Percentiles rank a stretch among this genome's conserved stretches.
Evolutionary conservation across 2,888 invertebrate genomes (phyloP).

Genomic region (Nasonia oneida): DNA sequence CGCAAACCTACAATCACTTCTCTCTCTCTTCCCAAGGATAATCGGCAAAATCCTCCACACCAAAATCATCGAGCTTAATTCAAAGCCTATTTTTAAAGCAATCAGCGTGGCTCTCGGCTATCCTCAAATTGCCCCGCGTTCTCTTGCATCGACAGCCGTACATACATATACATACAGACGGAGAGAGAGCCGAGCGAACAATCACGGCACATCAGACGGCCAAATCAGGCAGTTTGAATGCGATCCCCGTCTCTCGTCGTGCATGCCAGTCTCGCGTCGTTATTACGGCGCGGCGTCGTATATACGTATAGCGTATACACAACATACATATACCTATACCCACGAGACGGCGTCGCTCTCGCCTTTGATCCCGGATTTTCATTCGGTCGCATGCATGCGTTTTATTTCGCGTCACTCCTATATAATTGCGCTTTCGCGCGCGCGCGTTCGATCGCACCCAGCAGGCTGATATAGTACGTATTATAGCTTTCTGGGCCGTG

Average conservation of each 20-base stretch:
- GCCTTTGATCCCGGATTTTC: slow-evolving; percentile 57
- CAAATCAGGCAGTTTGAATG: slow-evolving; percentile 12
- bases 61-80: background rate
- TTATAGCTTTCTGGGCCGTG: background rate
- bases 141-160: background rate
- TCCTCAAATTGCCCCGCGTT: slow-evolving; percentile 13
- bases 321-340: too few species aligned
- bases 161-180: background rate
- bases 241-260: slow-evolving; percentile 15
- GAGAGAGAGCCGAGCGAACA: background rate
- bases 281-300: background rate
- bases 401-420: slow-evolving; percentile 21
- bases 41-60: background rate
- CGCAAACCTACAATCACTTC: background rate
- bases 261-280: background rate
- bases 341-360: background rate
- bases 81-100: slow-evolving; percentile 2
- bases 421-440: slow-evolving; percentile 24
- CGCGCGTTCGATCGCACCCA: background rate
- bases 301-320: background rate
- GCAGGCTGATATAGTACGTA: background rate
- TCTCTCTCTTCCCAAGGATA: background rate
- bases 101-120: background rate
- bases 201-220: slow-evolving; percentile 17
- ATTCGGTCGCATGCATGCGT: slow-evolving; percentile 14